phyloP scores from a whole-genome alignment of 2,797 vertebrate genomes.

The Geotrypetes seraphini region DNA sequence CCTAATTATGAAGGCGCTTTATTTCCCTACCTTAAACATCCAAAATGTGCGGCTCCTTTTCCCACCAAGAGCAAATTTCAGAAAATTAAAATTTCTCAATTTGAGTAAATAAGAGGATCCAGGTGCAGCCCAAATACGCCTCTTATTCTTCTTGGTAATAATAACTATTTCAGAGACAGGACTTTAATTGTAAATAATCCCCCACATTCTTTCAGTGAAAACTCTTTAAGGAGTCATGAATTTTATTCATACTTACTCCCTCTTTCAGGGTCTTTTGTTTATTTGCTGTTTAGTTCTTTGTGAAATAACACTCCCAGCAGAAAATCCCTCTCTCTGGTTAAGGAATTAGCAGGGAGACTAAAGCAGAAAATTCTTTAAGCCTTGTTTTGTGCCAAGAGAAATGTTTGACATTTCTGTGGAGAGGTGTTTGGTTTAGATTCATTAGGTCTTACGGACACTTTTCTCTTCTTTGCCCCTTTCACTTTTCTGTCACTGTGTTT shows the following conservation, averaged over 20 bases:
- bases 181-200: constrained; percentile 72
- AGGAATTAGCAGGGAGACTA: constrained; percentile 93
- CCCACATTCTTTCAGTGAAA: constrained; percentile 66
- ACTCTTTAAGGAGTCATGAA: constrained; percentile 78
- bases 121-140: constrained; percentile 50
- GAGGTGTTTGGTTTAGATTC: constrained; percentile 95
- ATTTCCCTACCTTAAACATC: background rate
- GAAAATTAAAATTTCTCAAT: constrained; percentile 27
- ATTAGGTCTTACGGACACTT: constrained; percentile 85
- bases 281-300: constrained; percentile 75
- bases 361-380: constrained; percentile 84
- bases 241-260: constrained; percentile 74
- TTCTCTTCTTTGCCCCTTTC: constrained; percentile 67
- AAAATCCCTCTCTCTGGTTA: constrained; percentile 80
- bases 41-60: too few relatives aligned
- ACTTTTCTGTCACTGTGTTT: constrained; percentile 67
- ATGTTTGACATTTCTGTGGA: constrained; percentile 88
- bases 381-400: constrained; percentile 84
- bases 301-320: constrained; percentile 70
- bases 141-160: constrained; percentile 47
- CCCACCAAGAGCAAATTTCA: constrained; percentile 2
- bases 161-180: constrained; percentile 53
- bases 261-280: constrained; percentile 74
- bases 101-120: constrained; percentile 32
- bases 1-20: too few relatives aligned